Percentiles rank a stretch among this genome's conserved stretches.
These are phyloP conservation scores for Acleris sparsana DNA, from an alignment of 2,888 invertebrate species.

Conservation along the genomic window DNA sequence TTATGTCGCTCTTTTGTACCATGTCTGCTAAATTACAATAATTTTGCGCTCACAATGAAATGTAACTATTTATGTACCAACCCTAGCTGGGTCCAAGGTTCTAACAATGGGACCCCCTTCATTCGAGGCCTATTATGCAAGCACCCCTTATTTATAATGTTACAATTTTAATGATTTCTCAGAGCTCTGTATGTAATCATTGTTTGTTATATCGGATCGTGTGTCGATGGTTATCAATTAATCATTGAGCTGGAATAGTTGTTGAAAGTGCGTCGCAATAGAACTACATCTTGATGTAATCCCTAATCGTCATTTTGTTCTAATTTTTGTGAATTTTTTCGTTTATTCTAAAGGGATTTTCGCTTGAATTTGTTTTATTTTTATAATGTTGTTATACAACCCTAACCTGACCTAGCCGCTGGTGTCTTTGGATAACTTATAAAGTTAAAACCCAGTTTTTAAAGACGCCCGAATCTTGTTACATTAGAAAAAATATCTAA, in stretches of 20 bases:
- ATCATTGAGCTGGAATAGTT: conserved; percentile 22
- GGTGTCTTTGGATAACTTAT: no score
- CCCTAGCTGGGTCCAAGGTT: conserved; percentile 43
- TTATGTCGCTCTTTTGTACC: conserved; percentile 52
- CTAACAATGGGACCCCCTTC: conserved; percentile 66
- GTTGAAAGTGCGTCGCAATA: background rate
- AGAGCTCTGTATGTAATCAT: conserved; percentile 39
- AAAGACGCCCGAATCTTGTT: no score
- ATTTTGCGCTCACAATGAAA: conserved; percentile 71
- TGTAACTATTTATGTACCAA: conserved; percentile 65
- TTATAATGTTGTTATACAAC: no score
- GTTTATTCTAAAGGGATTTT: no score
- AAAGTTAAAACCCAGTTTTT: no score
- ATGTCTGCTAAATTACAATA: conserved; percentile 69
- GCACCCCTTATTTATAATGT: conserved; percentile 72
- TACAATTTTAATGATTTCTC: conserved; percentile 77
- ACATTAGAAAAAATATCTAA: no score
- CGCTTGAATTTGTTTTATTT: no score
- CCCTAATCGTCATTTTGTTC: no score
- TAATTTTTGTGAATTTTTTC: no score
- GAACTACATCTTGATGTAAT: background rate
- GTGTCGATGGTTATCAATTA: conserved; percentile 36
- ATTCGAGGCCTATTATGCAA: conserved; percentile 76
- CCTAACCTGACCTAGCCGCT: no score
- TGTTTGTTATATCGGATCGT: conserved; percentile 37